phyloP scores from a whole-genome alignment of 2,888 invertebrate genomes.

The Tipula vernalis region DNA sequence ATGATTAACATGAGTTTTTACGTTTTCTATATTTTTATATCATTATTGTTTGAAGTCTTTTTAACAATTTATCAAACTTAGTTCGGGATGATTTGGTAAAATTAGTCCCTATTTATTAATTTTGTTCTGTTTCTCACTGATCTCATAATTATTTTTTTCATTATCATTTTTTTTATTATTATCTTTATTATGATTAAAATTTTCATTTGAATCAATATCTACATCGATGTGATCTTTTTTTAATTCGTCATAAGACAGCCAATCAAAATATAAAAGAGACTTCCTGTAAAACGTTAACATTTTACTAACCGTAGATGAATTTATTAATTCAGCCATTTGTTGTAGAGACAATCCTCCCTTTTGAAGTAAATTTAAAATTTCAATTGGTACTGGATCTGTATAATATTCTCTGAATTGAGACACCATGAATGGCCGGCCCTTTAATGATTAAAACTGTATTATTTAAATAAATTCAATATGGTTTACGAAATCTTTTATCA shows the following conservation, averaged over 20 bases:
- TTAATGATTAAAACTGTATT: constrained; percentile 9
- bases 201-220: too few relatives aligned
- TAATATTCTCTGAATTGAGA: constrained; percentile 49
- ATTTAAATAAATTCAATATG: neutral
- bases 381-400: constrained; percentile 64
- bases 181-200: neutral
- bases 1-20: neutral
- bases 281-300: too few relatives aligned
- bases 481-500: constrained; percentile 39
- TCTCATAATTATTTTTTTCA: neutral
- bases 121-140: neutral
- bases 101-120: neutral
- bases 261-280: neutral
- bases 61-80: constrained; percentile 10
- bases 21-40: neutral
- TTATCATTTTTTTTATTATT: neutral
- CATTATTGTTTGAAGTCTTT: constrained; percentile 7
- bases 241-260: neutral
- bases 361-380: constrained; percentile 55
- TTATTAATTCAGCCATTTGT: constrained; percentile 14
- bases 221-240: too few relatives aligned
- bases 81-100: constrained; percentile 10
- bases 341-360: constrained; percentile 13
- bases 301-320: constrained; percentile 10
- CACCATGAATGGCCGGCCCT: constrained; percentile 18